Evolutionary conservation across 2,797 vertebrate species (phyloP), one percentile per base, ranked within the genome.

Genomic region (Lerista edwardsae): DNA sequence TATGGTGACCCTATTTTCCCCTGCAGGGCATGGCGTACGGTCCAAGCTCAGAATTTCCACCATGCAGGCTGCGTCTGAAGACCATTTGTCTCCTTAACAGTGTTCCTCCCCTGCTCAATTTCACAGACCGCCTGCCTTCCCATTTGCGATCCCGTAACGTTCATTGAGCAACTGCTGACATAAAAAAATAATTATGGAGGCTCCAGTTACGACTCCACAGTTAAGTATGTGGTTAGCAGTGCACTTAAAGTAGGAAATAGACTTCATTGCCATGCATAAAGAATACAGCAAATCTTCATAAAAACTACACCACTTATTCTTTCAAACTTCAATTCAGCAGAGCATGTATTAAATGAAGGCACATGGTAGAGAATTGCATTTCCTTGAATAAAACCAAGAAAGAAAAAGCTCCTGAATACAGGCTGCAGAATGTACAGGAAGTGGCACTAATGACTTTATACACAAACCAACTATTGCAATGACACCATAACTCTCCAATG

Each of bases 201-300:
- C 82, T 77, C 55, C 55, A 61, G 55, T 77, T 77, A 84, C 47
- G 9, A 71, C 82, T 71, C 36, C 65, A 84, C 82, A 69, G 74
- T 71, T 71, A 84, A 69, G 82, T 31, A 31, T 76, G 75, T 71
- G 75, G 82, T 76, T 61, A 71, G 65, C 65, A 41, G 75, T 71
- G 82, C 82, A 77, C 75, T 84, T 77, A 77, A 84, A 84, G 36
- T 27, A 84, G 82, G 82, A 84, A 84, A 84, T 34, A 61, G 65
- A 57, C 12, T 84, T 84, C 75, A 77, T 77, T 84, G 75, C 64
- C 21, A 77, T 61, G 74, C 82, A 69, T 83, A 76, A 76, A 69
- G 64, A 68, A 83, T 59, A 69, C 82, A 69, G 34, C 64, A 41
- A 25, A 68, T 83, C 82, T 76, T 57, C 47, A 83, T 75, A 83